A percentile compares a stretch with the other conserved stretches of the same genome.
phyloP scores from a whole-genome alignment of 1,140 invertebrate species.

The Odontomachus brunneus region DNA sequence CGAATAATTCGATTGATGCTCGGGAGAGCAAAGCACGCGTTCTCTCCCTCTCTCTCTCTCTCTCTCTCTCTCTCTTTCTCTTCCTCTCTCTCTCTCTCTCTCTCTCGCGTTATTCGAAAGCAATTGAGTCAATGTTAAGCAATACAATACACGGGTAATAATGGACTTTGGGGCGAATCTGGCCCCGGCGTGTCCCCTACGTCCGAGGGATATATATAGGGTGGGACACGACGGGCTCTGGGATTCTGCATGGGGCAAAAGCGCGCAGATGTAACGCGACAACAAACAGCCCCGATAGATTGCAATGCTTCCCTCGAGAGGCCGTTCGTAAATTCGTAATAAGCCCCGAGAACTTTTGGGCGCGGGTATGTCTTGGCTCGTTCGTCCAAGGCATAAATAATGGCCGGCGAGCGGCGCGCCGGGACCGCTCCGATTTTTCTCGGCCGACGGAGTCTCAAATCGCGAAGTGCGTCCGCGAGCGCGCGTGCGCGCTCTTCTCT shows the following conservation, averaged over 20 bases:
- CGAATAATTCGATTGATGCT: slow-evolving; percentile 84
- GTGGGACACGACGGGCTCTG: slow-evolving; percentile 70
- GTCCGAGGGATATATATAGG: slow-evolving; percentile 70
- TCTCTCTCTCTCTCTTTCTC: too few relatives aligned
- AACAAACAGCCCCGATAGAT: slow-evolving; percentile 83
- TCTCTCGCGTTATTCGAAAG: slow-evolving; percentile 83
- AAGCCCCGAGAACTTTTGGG: slow-evolving; percentile 64
- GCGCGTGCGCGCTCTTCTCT: not conserved
- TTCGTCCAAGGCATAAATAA: slow-evolving; percentile 64
- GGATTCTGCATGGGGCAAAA: slow-evolving; percentile 76
- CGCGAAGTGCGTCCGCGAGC: slow-evolving; percentile 1
- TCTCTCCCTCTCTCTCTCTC: slow-evolving; percentile 11
- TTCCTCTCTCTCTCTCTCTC: slow-evolving; percentile 1
- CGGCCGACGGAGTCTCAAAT: slow-evolving; percentile 37
- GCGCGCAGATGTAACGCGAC: slow-evolving; percentile 84
- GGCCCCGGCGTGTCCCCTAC: slow-evolving; percentile 74
- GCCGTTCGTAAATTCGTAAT: slow-evolving; percentile 77
- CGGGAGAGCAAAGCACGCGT: slow-evolving; percentile 74
- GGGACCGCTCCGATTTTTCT: slow-evolving; percentile 20
- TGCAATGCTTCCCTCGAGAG: slow-evolving; percentile 78
- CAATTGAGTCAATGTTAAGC: slow-evolving; percentile 86
- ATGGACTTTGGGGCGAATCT: slow-evolving; percentile 85
- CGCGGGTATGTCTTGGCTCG: slow-evolving; percentile 29
- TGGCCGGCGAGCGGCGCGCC: not conserved
- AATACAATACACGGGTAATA: slow-evolving; percentile 86